Evolutionary conservation across 2,797 vertebrate genomes (phyloP).

Genomic region (Cygnus olor): DNA sequence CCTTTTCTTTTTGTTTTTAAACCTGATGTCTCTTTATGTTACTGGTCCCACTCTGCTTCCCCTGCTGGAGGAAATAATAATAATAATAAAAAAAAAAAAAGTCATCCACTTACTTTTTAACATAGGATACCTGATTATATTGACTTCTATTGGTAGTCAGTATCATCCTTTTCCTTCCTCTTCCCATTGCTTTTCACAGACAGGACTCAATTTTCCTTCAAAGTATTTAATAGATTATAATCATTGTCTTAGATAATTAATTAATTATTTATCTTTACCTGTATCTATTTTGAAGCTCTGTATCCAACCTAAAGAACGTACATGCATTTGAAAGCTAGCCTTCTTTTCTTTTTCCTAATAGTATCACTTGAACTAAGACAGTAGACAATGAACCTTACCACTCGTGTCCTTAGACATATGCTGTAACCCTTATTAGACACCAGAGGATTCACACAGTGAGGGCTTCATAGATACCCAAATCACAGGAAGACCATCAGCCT

Average conservation of each 20-base stretch:
- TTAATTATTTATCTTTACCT: neutral
- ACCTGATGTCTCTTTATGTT: neutral
- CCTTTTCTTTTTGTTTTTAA: neutral
- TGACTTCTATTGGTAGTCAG: neutral
- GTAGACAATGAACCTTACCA: neutral
- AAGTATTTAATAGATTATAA: neutral
- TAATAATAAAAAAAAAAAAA: neutral
- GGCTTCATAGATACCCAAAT: neutral
- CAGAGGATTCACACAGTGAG: neutral
- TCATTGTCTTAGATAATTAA: neutral
- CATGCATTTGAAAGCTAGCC: neutral
- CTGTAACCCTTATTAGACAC: neutral
- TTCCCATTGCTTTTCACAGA: neutral
- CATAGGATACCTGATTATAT: neutral
- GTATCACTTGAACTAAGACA: neutral
- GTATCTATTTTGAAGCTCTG: neutral
- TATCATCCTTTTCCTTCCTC: neutral
- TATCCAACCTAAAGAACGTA: neutral
- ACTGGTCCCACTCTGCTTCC: neutral
- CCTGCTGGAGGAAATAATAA: neutral
- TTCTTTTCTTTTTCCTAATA: neutral
- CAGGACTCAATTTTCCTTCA: neutral
- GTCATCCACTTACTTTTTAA: neutral
- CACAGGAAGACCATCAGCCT: neutral
- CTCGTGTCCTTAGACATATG: neutral